phyloP scores from a whole-genome alignment of 1,140 invertebrate genomes.

The Yoshiicerus persimilis region DNA sequence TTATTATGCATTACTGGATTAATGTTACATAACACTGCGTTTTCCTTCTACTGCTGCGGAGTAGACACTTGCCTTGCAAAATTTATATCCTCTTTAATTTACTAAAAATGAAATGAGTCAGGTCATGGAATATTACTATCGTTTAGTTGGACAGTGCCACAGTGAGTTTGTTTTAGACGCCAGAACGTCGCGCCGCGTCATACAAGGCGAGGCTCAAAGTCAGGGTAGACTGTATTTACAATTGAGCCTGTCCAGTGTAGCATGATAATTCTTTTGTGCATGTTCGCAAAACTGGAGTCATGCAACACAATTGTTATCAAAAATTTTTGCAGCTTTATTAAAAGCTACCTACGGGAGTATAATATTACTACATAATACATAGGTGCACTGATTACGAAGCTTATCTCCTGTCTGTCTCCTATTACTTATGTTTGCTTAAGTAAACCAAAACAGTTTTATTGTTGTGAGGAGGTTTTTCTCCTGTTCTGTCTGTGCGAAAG shows the following conservation, averaged over 20 bases:
- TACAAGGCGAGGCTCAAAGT: background rate
- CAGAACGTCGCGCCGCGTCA: background rate
- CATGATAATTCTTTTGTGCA: background rate
- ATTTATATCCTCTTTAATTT: background rate
- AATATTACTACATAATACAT: too few relatives aligned
- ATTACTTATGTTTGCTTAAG: background rate
- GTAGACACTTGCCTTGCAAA: background rate
- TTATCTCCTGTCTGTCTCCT: background rate
- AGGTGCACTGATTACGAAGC: background rate
- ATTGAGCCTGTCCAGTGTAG: background rate
- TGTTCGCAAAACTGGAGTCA: conserved; percentile 6
- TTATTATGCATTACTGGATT: background rate
- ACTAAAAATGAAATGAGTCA: background rate
- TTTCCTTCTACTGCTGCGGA: background rate
- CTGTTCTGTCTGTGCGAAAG: background rate
- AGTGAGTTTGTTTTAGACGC: background rate
- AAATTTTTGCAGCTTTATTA: too few relatives aligned
- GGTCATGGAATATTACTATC: background rate
- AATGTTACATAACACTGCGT: background rate
- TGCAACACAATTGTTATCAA: background rate
- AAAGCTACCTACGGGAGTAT: too few relatives aligned
- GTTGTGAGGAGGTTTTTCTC: background rate
- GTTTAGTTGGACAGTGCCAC: background rate
- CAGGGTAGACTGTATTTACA: background rate
- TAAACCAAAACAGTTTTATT: background rate